Evolutionary conservation across 2,113 vertebrate species (phyloP).

Genomic region (Odontesthes bonariensis): DNA sequence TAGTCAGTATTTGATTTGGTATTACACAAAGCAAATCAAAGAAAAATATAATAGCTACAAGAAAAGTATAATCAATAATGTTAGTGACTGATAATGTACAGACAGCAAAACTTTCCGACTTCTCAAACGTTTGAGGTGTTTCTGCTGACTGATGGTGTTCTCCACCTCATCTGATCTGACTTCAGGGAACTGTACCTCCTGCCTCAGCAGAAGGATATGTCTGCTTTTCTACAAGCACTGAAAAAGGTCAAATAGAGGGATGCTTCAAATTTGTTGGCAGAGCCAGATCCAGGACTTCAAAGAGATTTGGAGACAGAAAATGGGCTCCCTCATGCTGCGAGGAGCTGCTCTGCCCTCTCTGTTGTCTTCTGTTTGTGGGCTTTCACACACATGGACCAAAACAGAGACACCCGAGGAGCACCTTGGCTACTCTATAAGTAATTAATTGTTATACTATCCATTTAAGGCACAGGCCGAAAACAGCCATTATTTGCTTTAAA

Average conservation of each 20-base stretch:
- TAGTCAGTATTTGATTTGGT: background rate
- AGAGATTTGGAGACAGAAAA: conserved; percentile 1
- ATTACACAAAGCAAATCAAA: background rate
- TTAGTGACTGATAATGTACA: background rate
- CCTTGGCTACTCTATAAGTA: background rate
- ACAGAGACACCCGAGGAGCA: conserved; percentile 3
- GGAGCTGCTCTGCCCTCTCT: conserved; percentile 20
- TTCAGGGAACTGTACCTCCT: background rate
- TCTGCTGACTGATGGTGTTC: background rate
- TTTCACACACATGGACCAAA: conserved; percentile 16
- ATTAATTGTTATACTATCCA: too few species aligned
- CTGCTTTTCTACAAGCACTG: background rate
- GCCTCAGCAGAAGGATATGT: background rate
- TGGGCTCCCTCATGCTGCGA: background rate
- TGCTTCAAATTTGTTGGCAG: conserved; percentile 4
- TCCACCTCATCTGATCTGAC: background rate
- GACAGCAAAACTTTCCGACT: background rate
- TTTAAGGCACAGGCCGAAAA: too few species aligned
- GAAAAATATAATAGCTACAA: background rate
- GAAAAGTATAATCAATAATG: background rate
- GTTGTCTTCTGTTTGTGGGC: background rate
- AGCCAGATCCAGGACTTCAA: conserved; percentile 18
- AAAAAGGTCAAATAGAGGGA: background rate
- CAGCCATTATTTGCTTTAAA: too few species aligned
- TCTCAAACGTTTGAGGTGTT: conserved; percentile 1